Evolutionary conservation across 2,797 vertebrate genomes (phyloP), one percentile per base, ranked within the genome.

Genomic region (Zalophus californianus): DNA sequence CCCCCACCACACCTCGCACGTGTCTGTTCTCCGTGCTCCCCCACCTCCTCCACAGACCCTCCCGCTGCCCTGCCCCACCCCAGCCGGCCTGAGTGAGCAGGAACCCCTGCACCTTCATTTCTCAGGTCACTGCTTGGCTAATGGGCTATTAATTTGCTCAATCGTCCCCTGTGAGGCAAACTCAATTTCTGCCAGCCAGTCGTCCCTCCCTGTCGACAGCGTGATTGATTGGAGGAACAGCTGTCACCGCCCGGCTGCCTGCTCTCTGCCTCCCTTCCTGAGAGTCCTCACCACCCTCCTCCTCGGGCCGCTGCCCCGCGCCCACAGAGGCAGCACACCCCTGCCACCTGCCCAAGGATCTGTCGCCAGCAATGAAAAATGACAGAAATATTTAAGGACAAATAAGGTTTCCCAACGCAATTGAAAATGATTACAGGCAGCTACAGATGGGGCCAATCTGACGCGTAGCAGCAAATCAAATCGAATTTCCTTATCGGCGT

Each of bases 91-190:
- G 97, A 97, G 97, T 89, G 97, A 98, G 93, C 97, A 96, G 90
- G 97, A 90, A 96, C 98, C 98, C 98, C 96, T 99, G 99, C 98
- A 99, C 99, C 99, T 99, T 99, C 99, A 99, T 99, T 99, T 99
- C 99, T 99, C 99, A 99, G 99, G 99, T 99, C 99, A 99, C 99
- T 80, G 99, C 99, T 99, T 99, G 99, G 99, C 99, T 99, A 99
- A 99, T 99, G 99, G 99, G 99, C 99, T 99, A 99, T 99, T 99
- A 99, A 99, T 99, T 99, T 99, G 99, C 99, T 99, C 99, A 98
- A 97, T 99, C 99, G 99, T 99, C 99, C 99, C 99, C 99, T 99
- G 99, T 99, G 99, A 99, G 99, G 98, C 99, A 99, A 99, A 99
- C 99, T 99, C 99, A 99, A 99, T 99, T 99, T 99, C 99, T 99